Percentiles rank a stretch among this genome's conserved stretches.
phyloP scores from a whole-genome alignment of 2,888 invertebrate species.

The Spisula solida region DNA sequence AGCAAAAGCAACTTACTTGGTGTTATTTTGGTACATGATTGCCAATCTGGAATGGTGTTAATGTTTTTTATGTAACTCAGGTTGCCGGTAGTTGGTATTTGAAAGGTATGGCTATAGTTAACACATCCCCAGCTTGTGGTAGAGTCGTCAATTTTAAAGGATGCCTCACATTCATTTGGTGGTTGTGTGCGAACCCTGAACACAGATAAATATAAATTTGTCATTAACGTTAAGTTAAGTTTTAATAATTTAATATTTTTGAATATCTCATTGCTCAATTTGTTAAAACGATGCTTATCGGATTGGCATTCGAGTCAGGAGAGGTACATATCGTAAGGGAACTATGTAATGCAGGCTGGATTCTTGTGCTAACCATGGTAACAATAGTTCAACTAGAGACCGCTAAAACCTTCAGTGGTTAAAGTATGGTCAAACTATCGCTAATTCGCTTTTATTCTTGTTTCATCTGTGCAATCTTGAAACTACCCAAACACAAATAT shows the following conservation, averaged over 20 bases:
- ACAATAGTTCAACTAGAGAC: too few species aligned
- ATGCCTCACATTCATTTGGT: background rate
- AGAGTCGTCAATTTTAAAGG: background rate
- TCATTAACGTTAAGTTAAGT: background rate
- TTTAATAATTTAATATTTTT: background rate
- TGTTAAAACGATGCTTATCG: background rate
- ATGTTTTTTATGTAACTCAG: conserved; percentile 21
- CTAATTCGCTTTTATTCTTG: too few species aligned
- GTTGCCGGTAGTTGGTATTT: background rate
- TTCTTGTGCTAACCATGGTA: too few species aligned
- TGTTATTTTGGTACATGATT: background rate
- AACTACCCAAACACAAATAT: too few species aligned
- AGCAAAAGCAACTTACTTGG: conserved; percentile 20
- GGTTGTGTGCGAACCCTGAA: background rate
- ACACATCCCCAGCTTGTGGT: conserved; percentile 10
- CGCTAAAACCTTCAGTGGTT: too few species aligned
- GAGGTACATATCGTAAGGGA: too few species aligned
- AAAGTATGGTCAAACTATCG: too few species aligned
- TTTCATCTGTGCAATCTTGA: too few species aligned
- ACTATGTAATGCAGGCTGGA: too few species aligned
- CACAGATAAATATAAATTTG: background rate
- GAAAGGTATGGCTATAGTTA: background rate
- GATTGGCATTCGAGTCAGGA: background rate
- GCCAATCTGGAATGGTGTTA: background rate
- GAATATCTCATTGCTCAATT: background rate